Percentiles rank a stretch among this genome's conserved stretches.
phyloP scores from a whole-genome alignment of 2,797 vertebrate species.

The Meriones psammophilus region DNA sequence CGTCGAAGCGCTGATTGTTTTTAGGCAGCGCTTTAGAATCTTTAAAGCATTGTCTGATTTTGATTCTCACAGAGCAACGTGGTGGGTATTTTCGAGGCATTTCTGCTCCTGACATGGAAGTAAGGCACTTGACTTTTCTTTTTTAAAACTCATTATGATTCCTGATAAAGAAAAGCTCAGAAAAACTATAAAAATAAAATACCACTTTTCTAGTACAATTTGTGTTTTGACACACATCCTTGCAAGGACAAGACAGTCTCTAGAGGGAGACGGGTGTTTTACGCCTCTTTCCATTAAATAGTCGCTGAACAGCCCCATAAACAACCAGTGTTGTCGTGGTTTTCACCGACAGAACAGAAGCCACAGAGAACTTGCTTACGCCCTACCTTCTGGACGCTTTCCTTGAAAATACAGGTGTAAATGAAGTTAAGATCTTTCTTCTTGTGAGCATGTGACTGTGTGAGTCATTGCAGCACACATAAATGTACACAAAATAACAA shows the following conservation, averaged over 20 bases:
- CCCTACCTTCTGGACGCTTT: neutral
- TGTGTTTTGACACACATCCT: neutral
- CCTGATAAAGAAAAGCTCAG: neutral
- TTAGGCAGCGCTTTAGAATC: neutral
- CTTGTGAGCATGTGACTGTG: neutral
- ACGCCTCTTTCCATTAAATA: no score
- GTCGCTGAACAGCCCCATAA: neutral
- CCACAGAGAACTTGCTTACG: no score
- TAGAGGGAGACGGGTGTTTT: neutral
- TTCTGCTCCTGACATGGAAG: neutral
- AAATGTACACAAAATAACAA: neutral
- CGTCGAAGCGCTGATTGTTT: accelerated
- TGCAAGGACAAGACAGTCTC: neutral
- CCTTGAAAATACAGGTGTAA: neutral
- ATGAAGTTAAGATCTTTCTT: neutral
- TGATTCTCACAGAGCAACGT: neutral
- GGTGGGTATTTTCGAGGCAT: neutral
- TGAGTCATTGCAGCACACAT: neutral
- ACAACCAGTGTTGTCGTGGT: accelerated
- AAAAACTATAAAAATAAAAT: neutral
- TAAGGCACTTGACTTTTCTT: neutral
- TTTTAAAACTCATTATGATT: neutral
- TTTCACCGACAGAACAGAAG: neutral
- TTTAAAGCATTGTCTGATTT: neutral
- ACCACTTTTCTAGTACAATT: neutral